phyloP scores from a whole-genome alignment of 2,888 invertebrate genomes.

The Nomada ruficornis region DNA sequence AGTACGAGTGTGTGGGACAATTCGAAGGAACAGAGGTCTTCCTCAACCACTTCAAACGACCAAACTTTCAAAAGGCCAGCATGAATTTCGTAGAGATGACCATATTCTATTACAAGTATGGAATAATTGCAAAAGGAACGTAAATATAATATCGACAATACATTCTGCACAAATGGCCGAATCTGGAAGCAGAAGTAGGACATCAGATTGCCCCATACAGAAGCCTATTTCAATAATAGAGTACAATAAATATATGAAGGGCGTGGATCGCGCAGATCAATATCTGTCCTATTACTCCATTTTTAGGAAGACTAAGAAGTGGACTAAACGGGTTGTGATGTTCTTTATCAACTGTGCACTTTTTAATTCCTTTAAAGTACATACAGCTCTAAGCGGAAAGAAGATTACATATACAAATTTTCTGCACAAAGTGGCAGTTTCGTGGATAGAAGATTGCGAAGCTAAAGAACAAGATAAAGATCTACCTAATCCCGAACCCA shows the following conservation, averaged over 20 bases:
- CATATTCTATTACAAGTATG: slow-evolving; percentile 23
- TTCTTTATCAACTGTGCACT: slow-evolving; percentile 34
- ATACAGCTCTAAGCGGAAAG: slow-evolving; percentile 12
- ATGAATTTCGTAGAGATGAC: slow-evolving; percentile 3
- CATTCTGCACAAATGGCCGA: slow-evolving; percentile 12
- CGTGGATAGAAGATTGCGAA: background rate
- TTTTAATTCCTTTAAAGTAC: slow-evolving; percentile 36
- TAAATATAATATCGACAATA: slow-evolving; percentile 16
- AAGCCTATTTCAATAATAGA: slow-evolving; percentile 8
- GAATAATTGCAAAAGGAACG: slow-evolving; percentile 25
- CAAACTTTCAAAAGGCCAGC: slow-evolving; percentile 6
- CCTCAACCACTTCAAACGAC: background rate
- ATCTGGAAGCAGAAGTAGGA: slow-evolving; percentile 8
- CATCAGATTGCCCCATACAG: slow-evolving; percentile 2
- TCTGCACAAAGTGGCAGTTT: slow-evolving; percentile 12
- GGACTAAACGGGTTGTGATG: slow-evolving; percentile 34
- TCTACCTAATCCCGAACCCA: slow-evolving; percentile 8
- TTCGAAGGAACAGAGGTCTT: slow-evolving; percentile 34
- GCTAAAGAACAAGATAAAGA: slow-evolving; percentile 7
- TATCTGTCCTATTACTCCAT: slow-evolving; percentile 3
- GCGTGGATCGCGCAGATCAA: slow-evolving; percentile 9
- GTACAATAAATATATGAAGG: slow-evolving; percentile 44
- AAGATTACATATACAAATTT: background rate
- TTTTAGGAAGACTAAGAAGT: slow-evolving; percentile 31
- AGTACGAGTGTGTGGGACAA: slow-evolving; percentile 3